Base-by-base conservation (phyloP, 2,888 invertebrate species). In the Drosophila formosana region DNA sequence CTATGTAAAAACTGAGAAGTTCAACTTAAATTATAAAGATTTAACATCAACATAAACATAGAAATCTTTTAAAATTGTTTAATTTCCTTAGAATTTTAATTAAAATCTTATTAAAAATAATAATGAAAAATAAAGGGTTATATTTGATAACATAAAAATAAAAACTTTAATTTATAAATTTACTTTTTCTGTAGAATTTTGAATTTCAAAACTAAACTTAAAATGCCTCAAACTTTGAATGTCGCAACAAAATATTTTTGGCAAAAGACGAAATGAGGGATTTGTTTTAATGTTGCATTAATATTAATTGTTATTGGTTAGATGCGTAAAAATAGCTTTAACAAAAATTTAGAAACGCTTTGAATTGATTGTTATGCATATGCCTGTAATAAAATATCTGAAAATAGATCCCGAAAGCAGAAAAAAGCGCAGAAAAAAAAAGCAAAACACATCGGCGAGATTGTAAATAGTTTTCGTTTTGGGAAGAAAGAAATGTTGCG, bases 321-420 rank as follows among this genome's bases (percentile, higher is more conserved):
- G 25, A 45, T 45, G 25, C 25, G 9, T 41, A 52, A 26, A 52
- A 39, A 52, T 52, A 52, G 26, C 13, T 26, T 9, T 23, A 7
- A 51, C 6, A 13, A 25, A 49, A 43, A 41, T 43, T 37, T 43
- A n/a, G 30, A 39, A 23, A 64, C 50, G 53, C 37, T 71, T 65
- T 55, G 52, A 37, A 65, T 69, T 58, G 52, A 68, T 64, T 73
- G 43, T 52, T 47, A 72, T 72, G 62, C 32, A 61, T 34, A 52
- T 52, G 60, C 43, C 30, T 49, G 66, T 50, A 68, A 84, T 81
- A 76, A 85, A 78, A 75, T 51, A 58, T 47, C 61, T 74, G 66
- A 66, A 72, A 76, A 82, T 87, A 87, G 75, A 66, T 37, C 26
- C 50, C 50, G 9, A 39, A 46, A 57, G 50, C 50, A 41, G 50